phyloP scores from a whole-genome alignment of 2,888 invertebrate genomes.

The Pheosia tremula region DNA sequence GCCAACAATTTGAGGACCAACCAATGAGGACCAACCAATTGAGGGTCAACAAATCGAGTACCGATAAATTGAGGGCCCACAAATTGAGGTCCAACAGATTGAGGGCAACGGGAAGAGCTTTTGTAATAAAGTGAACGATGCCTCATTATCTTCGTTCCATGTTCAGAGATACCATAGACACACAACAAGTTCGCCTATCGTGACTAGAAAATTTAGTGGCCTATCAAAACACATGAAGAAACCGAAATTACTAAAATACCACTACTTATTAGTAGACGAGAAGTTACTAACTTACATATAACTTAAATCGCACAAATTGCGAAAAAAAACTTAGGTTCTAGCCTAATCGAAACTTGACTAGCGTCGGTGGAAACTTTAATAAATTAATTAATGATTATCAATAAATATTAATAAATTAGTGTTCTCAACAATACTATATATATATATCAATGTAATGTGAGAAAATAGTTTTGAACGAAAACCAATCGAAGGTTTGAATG shows the following conservation, averaged over 20 bases:
- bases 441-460: conserved; percentile 11
- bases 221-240: conserved; percentile 48
- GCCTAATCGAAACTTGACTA: conserved; percentile 76
- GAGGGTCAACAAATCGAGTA: too few species aligned
- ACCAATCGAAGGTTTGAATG: conserved; percentile 25
- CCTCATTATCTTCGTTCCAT: conserved; percentile 24
- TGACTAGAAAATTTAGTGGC: conserved; percentile 65
- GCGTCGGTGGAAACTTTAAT: conserved; percentile 63
- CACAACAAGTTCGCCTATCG: conserved; percentile 52
- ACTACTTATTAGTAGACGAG: background rate
- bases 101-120: too few species aligned
- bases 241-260: conserved; percentile 19
- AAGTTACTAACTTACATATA: conserved; percentile 29
- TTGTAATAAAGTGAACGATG: too few species aligned
- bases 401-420: conserved; percentile 18
- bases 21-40: too few species aligned
- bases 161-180: conserved; percentile 48
- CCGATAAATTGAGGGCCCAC: too few species aligned
- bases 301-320: conserved; percentile 48
- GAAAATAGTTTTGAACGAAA: conserved; percentile 32
- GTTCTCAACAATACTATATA: conserved; percentile 3
- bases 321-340: conserved; percentile 58
- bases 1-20: too few species aligned
- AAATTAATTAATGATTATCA: conserved; percentile 61
- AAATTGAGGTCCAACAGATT: too few species aligned